Base-by-base conservation (phyloP, 2,113 vertebrate species). In the Nerophis lumbriciformis region DNA sequence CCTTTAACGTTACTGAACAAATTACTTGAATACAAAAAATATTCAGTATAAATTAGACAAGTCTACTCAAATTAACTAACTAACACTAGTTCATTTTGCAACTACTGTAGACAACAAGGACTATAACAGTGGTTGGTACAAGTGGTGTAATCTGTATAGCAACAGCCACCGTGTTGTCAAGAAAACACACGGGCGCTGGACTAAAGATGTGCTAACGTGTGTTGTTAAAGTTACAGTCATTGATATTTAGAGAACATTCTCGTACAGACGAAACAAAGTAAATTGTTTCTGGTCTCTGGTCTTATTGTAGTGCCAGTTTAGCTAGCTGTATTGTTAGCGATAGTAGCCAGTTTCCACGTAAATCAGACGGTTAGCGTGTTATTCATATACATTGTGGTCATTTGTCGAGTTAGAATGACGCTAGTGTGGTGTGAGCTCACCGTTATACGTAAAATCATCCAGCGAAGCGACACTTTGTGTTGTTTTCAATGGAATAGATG, bases 391-490 rank as follows among this genome's bases (percentile, higher is more conserved):
- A 44, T 44, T 57, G 55, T 39, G 48, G 59, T 58, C 63, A 74
- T 67, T 67, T 15, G 73, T 48, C 15, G n/a, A 58, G 39, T 51
- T 57, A 42, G 36, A 12, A 6, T 9, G 13, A 8, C 61, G 14
- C 48, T n/a, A 15, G 1, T 21, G 44, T 16, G 37, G 53, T 37
- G n/a, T n/a, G 14, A 53, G 77, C 83, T 76, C 78, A 88, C 87
- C 82, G 57, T 66, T 6, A 54, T 39, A 39, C 51, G 61, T 19
- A 13, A 53, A 63, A 59, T 13, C 39, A 5, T 19, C 52, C 42
- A 57, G n/a, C 38, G 49, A 5, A 50, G 38, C 10, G 38, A 7
- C 3, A 12, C 5, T 58, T 14, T 57, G 48, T 45, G 15, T 19
- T 28, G 8, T 72, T 44, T 67, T 58, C 48, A 2, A 50, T 5